Evolutionary conservation across 2,113 vertebrate species (phyloP), one percentile per base, ranked within the genome.

Genomic region (Scatophagus argus): DNA sequence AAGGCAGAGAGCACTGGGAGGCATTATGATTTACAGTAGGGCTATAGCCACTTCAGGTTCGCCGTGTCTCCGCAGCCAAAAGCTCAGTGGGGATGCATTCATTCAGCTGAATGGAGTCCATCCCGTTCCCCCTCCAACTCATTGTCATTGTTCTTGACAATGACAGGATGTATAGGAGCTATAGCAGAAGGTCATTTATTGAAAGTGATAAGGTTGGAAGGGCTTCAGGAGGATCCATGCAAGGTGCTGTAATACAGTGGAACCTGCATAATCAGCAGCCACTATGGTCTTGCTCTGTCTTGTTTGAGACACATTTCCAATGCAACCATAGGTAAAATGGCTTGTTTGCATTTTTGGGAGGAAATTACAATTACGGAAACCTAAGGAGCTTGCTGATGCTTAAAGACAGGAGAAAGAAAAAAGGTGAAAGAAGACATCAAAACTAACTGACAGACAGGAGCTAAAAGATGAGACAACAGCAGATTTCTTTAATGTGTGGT

Each of bases 21-120:
- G 78, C 83, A 83, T 69, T 62, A 76, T 84, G 81, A 87, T 87
- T 82, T 91, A 88, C 85, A 86, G 88, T 83, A 77, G 82, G 14
- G 83, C 76, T 72, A 3, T 1, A 70, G 85, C 79, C 87, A 82
- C 84, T 89, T 83, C 85, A 88, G 85, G 79, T 89, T 87, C n/a
- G 71, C 71, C 8, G 68, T 43, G 67, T 69, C 82, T 84, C 78
- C 68, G 6, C 47, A 43, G 82, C 74, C 75, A 81, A 52, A 59
- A 60, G 76, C 79, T 86, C 88, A 49, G 71, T 47, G 29, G 72
- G 77, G 73, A 84, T 75, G 74, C 81, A 66, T 83, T 83, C 84
- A 77, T 69, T 85, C 73, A 74, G 81, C 67, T 82, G 79, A 83
- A 79, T 31, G 64, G 47, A 73, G 60, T 64, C 25, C 41, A 36